A percentile compares a stretch with the other conserved stretches of the same genome.
Evolutionary conservation across 2,797 vertebrate species (phyloP).

Genomic region (Hydrocynus forskahlii): DNA sequence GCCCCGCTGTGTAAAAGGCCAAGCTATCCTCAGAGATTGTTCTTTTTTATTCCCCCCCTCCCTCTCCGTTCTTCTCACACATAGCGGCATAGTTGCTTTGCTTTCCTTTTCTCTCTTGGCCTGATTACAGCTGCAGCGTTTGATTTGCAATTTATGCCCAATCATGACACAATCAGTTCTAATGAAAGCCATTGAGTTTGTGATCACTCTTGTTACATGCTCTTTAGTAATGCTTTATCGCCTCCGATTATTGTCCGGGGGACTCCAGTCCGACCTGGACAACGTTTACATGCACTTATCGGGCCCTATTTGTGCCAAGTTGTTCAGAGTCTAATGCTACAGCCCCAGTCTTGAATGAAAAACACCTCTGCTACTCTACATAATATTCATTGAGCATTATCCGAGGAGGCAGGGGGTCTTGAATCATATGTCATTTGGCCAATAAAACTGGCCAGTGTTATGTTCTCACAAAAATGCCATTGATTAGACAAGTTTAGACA

Average conservation of each 20-base stretch:
- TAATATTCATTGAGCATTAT: conserved; percentile 19
- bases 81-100: conserved; percentile 36
- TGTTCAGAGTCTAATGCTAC: conserved; percentile 43
- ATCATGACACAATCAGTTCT: conserved; percentile 60
- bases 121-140: conserved; percentile 58
- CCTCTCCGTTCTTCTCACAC: conserved; percentile 11
- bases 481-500: neutral
- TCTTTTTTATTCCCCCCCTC: neutral
- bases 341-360: conserved; percentile 7
- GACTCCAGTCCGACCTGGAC: conserved; percentile 39
- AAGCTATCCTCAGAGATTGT: conserved; percentile 28
- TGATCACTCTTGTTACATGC: conserved; percentile 55
- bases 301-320: neutral
- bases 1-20: conserved; percentile 28
- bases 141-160: conserved; percentile 62
- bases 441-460: neutral
- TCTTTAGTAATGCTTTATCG: conserved; percentile 55
- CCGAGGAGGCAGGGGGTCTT: neutral
- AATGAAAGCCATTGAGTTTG: conserved; percentile 54
- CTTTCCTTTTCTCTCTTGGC: conserved; percentile 36
- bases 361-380: conserved; percentile 28
- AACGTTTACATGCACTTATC: conserved; percentile 41
- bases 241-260: conserved; percentile 49
- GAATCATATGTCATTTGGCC: neutral
- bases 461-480: neutral